A percentile compares a stretch with the other conserved stretches of the same genome.
phyloP scores from a whole-genome alignment of 2,888 invertebrate species.

The Dryomyza anilis region DNA sequence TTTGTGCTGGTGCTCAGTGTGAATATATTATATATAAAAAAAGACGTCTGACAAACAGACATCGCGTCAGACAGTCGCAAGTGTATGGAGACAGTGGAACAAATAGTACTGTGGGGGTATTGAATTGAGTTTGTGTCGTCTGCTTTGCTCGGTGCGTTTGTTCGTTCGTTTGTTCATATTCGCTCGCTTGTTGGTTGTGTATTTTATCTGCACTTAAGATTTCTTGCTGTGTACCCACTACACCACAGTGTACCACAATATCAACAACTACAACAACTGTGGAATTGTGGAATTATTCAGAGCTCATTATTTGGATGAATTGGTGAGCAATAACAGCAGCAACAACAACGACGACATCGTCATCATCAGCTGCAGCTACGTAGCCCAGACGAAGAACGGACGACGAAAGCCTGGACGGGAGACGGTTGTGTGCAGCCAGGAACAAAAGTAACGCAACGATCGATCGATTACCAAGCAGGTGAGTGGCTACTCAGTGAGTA shows the following conservation, averaged over 20 bases:
- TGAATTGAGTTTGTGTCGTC: conserved; percentile 7
- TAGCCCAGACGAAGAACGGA: too few species aligned
- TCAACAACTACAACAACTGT: conserved; percentile 13
- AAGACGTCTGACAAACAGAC: background rate
- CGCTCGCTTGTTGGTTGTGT: conserved; percentile 18
- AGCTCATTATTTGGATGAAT: conserved; percentile 22
- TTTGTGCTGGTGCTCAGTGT: background rate
- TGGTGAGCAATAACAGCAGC: conserved; percentile 22
- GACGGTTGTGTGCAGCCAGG: conserved; percentile 18
- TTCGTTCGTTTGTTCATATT: too few species aligned
- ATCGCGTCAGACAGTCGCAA: conserved; percentile 19
- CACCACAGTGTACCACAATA: too few species aligned
- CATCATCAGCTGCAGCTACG: too few species aligned
- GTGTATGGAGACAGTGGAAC: background rate
- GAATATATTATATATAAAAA: background rate
- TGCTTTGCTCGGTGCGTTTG: too few species aligned
- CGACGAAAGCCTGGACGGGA: conserved; percentile 24
- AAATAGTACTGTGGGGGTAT: background rate
- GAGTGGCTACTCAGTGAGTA: too few species aligned
- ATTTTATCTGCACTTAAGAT: conserved; percentile 11
- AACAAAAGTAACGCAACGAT: background rate
- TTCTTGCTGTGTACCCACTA: conserved; percentile 17
- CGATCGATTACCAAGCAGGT: conserved; percentile 14
- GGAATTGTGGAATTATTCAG: conserved; percentile 8
- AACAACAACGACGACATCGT: background rate